These are phyloP conservation scores for Phyllopteryx taeniolatus DNA, from an alignment of 2,113 vertebrate species.

Conservation along the genomic window DNA sequence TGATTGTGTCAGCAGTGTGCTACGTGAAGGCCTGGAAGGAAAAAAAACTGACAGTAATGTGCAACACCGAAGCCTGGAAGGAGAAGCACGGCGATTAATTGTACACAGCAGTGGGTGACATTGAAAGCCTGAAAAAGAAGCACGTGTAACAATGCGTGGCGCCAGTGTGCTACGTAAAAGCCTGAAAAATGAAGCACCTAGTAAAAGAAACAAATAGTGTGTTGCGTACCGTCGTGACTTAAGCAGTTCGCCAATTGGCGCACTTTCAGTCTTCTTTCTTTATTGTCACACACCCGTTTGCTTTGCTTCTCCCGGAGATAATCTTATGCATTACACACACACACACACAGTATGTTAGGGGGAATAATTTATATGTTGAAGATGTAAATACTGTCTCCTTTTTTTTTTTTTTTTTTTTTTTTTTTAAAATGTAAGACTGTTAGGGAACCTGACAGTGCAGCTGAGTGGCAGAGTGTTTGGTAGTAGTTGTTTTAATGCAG, in stretches of 20 bases:
- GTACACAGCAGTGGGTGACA: no score
- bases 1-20: no score
- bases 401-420: conserved; percentile 22
- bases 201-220: no score
- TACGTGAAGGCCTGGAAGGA: no score
- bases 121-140: no score
- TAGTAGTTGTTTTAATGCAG: conserved; percentile 55
- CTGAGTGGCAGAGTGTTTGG: conserved; percentile 46
- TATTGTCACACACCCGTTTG: background rate
- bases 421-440: conserved; percentile 48
- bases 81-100: no score
- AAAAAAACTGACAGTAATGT: no score
- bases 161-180: no score
- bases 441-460: conserved; percentile 32
- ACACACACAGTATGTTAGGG: conserved; percentile 57
- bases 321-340: conserved; percentile 61
- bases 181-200: no score
- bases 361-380: conserved; percentile 70
- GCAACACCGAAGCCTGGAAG: no score
- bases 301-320: conserved; percentile 17
- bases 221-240: no score
- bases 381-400: conserved; percentile 67
- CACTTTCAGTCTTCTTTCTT: background rate
- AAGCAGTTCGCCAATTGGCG: background rate
- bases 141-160: no score